Evolutionary conservation across 2,888 invertebrate genomes (phyloP).

Genomic region (Oscheius sp.): DNA sequence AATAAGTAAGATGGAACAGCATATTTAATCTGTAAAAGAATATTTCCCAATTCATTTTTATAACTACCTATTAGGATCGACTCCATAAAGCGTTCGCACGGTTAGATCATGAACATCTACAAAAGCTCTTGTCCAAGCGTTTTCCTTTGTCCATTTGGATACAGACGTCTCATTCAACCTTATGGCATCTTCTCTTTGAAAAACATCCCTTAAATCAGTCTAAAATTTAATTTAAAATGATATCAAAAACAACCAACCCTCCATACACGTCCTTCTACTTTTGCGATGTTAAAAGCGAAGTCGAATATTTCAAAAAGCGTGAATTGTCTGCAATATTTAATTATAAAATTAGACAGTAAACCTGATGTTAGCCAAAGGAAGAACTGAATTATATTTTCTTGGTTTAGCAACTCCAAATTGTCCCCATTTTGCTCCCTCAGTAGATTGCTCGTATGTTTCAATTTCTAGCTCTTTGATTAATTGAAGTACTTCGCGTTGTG

Average conservation of each 20-base stretch:
- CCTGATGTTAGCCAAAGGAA: slow-evolving; percentile 33
- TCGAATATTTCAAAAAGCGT: slow-evolving; percentile 14
- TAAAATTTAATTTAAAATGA: slow-evolving; percentile 10
- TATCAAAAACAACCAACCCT: slow-evolving; percentile 6
- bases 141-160: slow-evolving; percentile 38
- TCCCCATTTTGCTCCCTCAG: slow-evolving; percentile 61
- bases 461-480: slow-evolving; percentile 70
- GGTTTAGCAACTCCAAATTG: slow-evolving; percentile 52
- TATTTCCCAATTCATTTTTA: neutral
- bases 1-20: slow-evolving; percentile 35
- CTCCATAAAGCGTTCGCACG: slow-evolving; percentile 36
- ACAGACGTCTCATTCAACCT: slow-evolving; percentile 33
- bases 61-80: slow-evolving; percentile 31
- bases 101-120: slow-evolving; percentile 36
- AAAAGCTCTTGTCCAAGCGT: slow-evolving; percentile 35
- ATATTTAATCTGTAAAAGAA: slow-evolving; percentile 35
- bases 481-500: slow-evolving; percentile 70
- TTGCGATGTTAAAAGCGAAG: neutral
- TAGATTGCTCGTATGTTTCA: slow-evolving; percentile 63
- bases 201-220: slow-evolving; percentile 26
- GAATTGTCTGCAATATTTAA: slow-evolving; percentile 6
- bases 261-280: slow-evolving; percentile 1
- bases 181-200: slow-evolving; percentile 32
- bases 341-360: neutral
- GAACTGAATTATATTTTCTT: slow-evolving; percentile 28